Base-by-base conservation (phyloP, 2,797 vertebrate genomes). In the Danio kyathit region DNA sequence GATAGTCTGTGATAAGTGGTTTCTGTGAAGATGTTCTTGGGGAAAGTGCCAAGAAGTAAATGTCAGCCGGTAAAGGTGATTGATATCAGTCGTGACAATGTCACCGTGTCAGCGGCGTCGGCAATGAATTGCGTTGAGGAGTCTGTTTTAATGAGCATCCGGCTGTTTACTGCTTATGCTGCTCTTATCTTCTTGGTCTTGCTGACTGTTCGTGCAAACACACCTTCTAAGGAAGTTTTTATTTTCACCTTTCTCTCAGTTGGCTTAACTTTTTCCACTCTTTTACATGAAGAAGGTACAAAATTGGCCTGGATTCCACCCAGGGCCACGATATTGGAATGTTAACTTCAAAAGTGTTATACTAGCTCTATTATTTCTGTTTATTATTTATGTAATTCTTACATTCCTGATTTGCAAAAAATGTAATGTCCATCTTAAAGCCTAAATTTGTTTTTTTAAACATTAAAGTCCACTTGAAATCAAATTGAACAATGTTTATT, bases 71-170 rank as follows among this genome's bases (percentile, higher is more conserved):
- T 48, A 56, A 63, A 80, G 59, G 48, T 73, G 69, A 80, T 64
- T 40, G 78, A 72, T 80, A 79, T 54, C 57, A 63, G 67, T 73
- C 41, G 38, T 64, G 69, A 80, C 69, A 72, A n/a, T 63, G 69
- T 73, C 77, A 64, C 48, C 0, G 70, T 72, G 38, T 69, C 44
- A 60, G 76, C 21, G 5, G 16, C 51, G 48, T 44, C 75, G 56
- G 69, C 48, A 63, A 73, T 73, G 48, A 51, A 64, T 79, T 79
- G 38, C 72, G 48, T 54, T 79, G 76, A 74, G 38, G 29, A 19
- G 38, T 64, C 40, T 64, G 48, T 63, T 73, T 80, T 73, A 56
- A 64, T 80, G 16, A 73, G 48, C 14, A 72, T 54, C 48, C 17
- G 1, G n/a, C 13, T 5, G 0, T 73, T 72, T 79, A n/a, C 19